phyloP scores from a whole-genome alignment of 2,888 invertebrate genomes.

The Chrysina gloriosa region DNA sequence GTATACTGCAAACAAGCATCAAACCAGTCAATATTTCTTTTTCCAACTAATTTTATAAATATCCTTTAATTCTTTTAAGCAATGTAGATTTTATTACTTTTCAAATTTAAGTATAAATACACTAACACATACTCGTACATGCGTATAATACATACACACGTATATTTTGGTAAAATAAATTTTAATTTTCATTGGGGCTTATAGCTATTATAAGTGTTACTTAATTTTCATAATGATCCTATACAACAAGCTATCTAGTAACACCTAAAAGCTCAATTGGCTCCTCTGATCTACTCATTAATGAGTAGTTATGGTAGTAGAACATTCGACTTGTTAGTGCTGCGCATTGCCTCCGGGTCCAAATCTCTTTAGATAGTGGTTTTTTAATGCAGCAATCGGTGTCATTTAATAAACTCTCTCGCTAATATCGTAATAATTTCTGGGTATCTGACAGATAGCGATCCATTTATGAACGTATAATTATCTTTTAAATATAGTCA shows the following conservation, averaged over 20 bases:
- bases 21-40: too few relatives aligned
- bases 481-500: slow-evolving; percentile 46
- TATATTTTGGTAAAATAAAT: slow-evolving; percentile 36
- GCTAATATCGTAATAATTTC: slow-evolving; percentile 45
- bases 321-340: slow-evolving; percentile 39
- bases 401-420: slow-evolving; percentile 45
- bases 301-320: slow-evolving; percentile 32
- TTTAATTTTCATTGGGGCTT: too few relatives aligned
- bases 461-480: slow-evolving; percentile 42
- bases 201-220: slow-evolving; percentile 40
- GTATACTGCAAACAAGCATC: too few relatives aligned
- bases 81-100: too few relatives aligned
- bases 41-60: too few relatives aligned
- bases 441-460: slow-evolving; percentile 39
- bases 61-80: too few relatives aligned
- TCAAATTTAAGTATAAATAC: too few relatives aligned
- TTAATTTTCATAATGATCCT: slow-evolving; percentile 44
- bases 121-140: too few relatives aligned
- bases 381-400: slow-evolving; percentile 44
- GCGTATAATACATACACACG: slow-evolving; percentile 18
- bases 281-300: slow-evolving; percentile 48
- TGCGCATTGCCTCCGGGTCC: slow-evolving; percentile 38
- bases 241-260: slow-evolving; percentile 39
- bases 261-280: slow-evolving; percentile 45
- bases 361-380: slow-evolving; percentile 45